Evolutionary conservation across 2,113 vertebrate species (phyloP).

Genomic region (Oxygymnocypris stewartii): DNA sequence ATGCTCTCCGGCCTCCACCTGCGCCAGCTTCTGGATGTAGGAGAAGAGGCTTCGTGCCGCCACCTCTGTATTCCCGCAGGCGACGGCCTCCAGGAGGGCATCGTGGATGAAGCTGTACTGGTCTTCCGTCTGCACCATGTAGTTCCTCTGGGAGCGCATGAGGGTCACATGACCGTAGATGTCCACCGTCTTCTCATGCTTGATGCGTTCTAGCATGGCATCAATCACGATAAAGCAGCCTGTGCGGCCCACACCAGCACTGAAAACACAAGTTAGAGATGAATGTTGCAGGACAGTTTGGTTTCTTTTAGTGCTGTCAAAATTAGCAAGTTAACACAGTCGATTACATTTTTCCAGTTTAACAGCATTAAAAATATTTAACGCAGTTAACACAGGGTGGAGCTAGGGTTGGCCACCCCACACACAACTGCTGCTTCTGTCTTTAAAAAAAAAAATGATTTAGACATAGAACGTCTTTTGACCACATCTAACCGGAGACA

Average conservation of each 20-base stretch:
- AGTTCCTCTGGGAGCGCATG: conserved; percentile 96
- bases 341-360: too few species aligned
- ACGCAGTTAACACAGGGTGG: too few species aligned
- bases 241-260: conserved; percentile 91
- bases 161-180: conserved; percentile 97
- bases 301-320: neutral
- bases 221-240: conserved; percentile 99
- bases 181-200: conserved; percentile 96
- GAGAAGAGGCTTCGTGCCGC: conserved; percentile 92
- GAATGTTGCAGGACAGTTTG: neutral
- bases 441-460: too few species aligned
- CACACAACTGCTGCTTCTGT: too few species aligned
- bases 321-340: too few species aligned
- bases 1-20: conserved; percentile 91
- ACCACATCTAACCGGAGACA: too few species aligned
- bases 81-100: conserved; percentile 94
- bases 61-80: conserved; percentile 95
- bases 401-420: too few species aligned
- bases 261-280: conserved; percentile 58
- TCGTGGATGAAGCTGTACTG: conserved; percentile 99
- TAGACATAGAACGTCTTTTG: too few species aligned
- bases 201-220: conserved; percentile 96
- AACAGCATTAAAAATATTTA: too few species aligned
- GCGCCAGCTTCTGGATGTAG: conserved; percentile 95
- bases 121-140: conserved; percentile 99